Base-by-base conservation (phyloP, 2,113 vertebrate species). In the Camelus dromedarius region DNA sequence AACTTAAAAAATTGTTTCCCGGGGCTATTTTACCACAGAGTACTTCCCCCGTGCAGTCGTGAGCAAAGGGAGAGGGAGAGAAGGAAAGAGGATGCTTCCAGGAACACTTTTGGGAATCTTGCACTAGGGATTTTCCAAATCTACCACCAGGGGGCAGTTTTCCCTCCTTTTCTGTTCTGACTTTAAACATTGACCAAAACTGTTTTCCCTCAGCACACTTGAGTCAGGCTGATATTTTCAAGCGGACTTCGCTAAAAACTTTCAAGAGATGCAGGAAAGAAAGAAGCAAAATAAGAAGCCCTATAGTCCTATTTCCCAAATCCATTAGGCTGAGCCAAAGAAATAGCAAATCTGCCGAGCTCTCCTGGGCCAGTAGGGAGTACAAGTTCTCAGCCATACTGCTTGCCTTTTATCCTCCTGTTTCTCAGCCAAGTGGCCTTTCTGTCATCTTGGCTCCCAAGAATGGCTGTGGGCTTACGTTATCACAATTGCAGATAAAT, bases 171-270 rank as follows among this genome's bases (percentile, higher is more conserved):
- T 82, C 16, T 54, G 18, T 14, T 66, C 60, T 52, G 28, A 86
- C 38, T 11, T 84, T 48, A 50, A 92, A 56, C 32, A 16, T 10
- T 56, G 13, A 81, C 56, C 32, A 72, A 42, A 90, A 58, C 48
- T 76, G 66, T 24, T 72, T 94, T 90, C 75, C 46, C 5, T 72
- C 12, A 6, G 28, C 73, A 54, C 38, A 52, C 67, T 52, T 19
- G 77, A 90, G 76, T 54, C 50, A 86, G 50, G 46, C 82, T 86
- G 89, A 73, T 73, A 82, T 91, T 96, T 96, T 93, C 60, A 89
- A 83, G 66, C 15, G 84, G 60, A 56, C 62, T 89, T 93, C 46
- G 35, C 70, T 76, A 46, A 77, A 86, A 92, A 69, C 14, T 28
- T 69, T 86, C 64, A 42, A 89, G 46, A 20, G 22, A 58, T 87